Evolutionary conservation across 2,888 invertebrate genomes (phyloP).

Genomic region (Zootermopsis nevadensis): DNA sequence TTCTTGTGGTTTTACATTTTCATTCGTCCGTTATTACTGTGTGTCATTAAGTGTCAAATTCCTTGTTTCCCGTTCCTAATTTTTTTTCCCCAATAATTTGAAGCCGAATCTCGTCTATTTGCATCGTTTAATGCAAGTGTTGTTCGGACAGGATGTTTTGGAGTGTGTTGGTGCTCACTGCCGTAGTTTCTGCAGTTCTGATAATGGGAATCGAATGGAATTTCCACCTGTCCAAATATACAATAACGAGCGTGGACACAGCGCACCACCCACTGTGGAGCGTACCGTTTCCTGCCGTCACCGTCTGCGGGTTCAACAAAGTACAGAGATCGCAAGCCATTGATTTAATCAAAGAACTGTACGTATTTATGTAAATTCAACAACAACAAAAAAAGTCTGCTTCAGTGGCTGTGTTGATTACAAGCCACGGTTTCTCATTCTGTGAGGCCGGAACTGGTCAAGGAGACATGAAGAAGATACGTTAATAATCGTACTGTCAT

Average conservation of each 20-base stretch:
- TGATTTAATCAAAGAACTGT: constrained; percentile 59
- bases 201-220: constrained; percentile 38
- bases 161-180: constrained; percentile 22
- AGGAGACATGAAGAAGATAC: no score
- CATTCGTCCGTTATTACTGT: no score
- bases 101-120: no score
- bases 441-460: no score
- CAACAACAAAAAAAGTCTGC: background rate
- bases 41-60: no score
- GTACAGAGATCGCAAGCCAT: constrained; percentile 55
- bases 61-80: no score
- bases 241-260: constrained; percentile 43
- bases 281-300: constrained; percentile 46
- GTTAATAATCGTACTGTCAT: no score
- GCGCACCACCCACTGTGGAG: constrained; percentile 39
- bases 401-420: no score
- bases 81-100: no score
- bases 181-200: constrained; percentile 30
- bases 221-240: constrained; percentile 40
- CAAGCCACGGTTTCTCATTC: background rate
- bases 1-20: no score
- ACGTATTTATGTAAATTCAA: constrained; percentile 52
- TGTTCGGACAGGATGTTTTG: constrained; percentile 29
- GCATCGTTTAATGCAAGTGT: no score
- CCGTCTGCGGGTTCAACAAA: constrained; percentile 46